Base-by-base conservation (phyloP, 2,888 invertebrate species). In the Melinaea menophilus region DNA sequence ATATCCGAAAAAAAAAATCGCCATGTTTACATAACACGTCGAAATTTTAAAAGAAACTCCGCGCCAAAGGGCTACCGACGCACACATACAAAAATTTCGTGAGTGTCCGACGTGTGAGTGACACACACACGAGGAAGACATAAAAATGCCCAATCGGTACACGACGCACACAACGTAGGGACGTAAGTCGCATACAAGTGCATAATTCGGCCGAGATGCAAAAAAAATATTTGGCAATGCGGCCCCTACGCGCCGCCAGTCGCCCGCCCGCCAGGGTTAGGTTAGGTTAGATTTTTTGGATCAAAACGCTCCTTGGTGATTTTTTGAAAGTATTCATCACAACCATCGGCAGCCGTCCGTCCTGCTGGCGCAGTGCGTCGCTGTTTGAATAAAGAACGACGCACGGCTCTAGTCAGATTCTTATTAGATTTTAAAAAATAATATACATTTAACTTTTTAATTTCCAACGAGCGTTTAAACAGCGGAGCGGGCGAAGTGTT, bases 151-250 rank as follows among this genome's bases (percentile, higher is more conserved):
- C 85, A 85, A 84, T 90, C 85, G 77, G 85, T 87, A 90, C 86
- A 85, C 86, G 89, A 86, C 89, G 87, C 89, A 90, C 90, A 90
- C 90, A 90, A 86, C 84, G 87, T 88, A 90, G 89, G 88, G 88
- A 85, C 89, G 90, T 88, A 90, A 90, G 90, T 85, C 90, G 90
- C 90, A 90, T 90, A 90, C 90, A 89, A 90, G 89, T 90, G 90
- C 90, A 90, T 90, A 90, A 88, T 90, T 90, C 90, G 90, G 90
- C 86, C 88, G 90, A 90, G 90, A 90, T 90, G 90, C 90, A 90
- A 90, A 90, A 90, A 90, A 90, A 90, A 90, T 90, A 90, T 90
- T 90, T 90, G 90, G 90, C 90, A 90, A 90, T 89, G 87, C 89
- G 90, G 90, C 88, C 90, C 90, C 90, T 90, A 88, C 88, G 83